Conservation (phyloP, 2,113 vertebrate genomes). For the Catharus fuscescens region DNA sequence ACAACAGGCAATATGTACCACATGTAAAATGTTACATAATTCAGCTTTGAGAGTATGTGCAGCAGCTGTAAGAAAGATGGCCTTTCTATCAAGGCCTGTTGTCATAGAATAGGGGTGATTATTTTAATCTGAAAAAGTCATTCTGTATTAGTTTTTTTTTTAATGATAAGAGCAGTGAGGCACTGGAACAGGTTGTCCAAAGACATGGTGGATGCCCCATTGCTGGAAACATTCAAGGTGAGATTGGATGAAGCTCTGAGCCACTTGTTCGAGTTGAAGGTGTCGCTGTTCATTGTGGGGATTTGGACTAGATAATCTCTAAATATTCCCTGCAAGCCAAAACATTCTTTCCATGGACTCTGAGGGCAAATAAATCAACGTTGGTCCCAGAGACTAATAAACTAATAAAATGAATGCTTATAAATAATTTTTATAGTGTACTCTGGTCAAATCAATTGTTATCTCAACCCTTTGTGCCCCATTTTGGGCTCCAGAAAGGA, state of each 20-base stretch:
- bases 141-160: not conserved
- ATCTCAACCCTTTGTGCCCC: not conserved
- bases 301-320: not conserved
- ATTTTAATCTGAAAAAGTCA: not conserved
- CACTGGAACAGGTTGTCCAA: not conserved
- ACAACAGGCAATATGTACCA: rapidly evolving
- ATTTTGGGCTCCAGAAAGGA: not conserved
- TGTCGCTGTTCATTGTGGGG: not conserved
- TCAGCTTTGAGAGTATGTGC: not conserved
- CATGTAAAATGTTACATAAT: not conserved
- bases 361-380: not conserved
- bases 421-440: rapidly evolving
- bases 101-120: not conserved
- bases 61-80: not conserved
- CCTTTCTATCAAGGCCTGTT: not conserved
- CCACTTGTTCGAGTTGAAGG: not conserved
- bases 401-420: not conserved
- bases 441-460: not conserved
- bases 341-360: not conserved
- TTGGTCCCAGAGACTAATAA: not conserved
- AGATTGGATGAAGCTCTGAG: not conserved
- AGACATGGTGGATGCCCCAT: not conserved
- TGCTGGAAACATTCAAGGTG: not conserved
- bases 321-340: not conserved
- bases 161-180: not conserved